Evolutionary conservation across 1,140 invertebrate genomes (phyloP).

Genomic region (Temnothorax curvispinosus): DNA sequence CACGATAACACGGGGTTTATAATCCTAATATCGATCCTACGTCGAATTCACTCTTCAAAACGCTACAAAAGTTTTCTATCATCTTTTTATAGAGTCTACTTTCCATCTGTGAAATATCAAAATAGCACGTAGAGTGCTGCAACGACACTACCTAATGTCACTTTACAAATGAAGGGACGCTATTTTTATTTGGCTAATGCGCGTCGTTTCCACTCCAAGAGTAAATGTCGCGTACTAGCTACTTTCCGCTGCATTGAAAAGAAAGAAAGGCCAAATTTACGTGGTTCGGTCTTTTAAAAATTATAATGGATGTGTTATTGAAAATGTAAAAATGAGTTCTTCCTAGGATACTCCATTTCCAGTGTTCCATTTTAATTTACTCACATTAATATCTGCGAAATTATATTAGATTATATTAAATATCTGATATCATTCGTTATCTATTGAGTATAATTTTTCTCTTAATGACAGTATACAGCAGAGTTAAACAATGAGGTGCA

Average conservation of each 20-base stretch:
- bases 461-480: not conserved
- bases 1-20: not conserved
- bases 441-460: not conserved
- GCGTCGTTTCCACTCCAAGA: not conserved
- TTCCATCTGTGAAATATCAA: slow-evolving; percentile 4
- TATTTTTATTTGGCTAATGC: slow-evolving; percentile 35
- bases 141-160: slow-evolving; percentile 23
- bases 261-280: not conserved
- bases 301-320: not conserved
- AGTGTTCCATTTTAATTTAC: not conserved
- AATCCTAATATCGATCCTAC: not conserved
- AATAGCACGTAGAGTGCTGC: slow-evolving; percentile 2
- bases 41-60: not conserved
- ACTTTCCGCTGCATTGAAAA: not conserved
- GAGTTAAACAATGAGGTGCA: not conserved
- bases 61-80: not conserved
- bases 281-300: not conserved
- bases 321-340: not conserved
- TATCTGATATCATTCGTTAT: not conserved
- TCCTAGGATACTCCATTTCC: not conserved
- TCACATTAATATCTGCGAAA: not conserved
- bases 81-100: not conserved
- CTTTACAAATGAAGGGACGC: slow-evolving; percentile 37
- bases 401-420: not conserved
- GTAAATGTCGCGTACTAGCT: not conserved